Evolutionary conservation across 2,113 vertebrate species (phyloP), one percentile per base, ranked within the genome.

Genomic region (Megaceryle maxima): DNA sequence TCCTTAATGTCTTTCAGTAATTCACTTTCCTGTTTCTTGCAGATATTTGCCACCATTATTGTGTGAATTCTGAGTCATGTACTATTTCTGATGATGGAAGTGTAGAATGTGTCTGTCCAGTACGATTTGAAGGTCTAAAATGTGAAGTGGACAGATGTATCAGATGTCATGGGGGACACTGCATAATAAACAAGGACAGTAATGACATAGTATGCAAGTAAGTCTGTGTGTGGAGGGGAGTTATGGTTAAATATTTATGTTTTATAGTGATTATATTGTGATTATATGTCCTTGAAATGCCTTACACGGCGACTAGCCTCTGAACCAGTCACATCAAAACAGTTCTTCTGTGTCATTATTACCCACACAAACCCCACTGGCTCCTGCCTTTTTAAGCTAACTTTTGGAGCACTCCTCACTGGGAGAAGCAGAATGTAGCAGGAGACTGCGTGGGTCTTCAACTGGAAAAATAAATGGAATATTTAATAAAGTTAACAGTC

Each of bases 21-120:
- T 22, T 9, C 56, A 9, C 33, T 57, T 84, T 37, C 25, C 0
- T 16, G 24, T 91, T 93, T 35, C 55, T 96, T 89, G 82, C 98
- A 99, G 99, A 99, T 81, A 98, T 99, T 70, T 99, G 99, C 94
- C 99, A 99, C 94, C 99, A 99, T 94, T 99, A 99, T 92, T 99
- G 99, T 66, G 99, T 99, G 80, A 99, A 99, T 97, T 99, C 99
- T 37, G 99, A 99, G 81, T 99, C 99, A 4, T 99, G 99, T 96
- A 98, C 98, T 1, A 97, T 99, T 46, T 98, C 98, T 16, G 98
- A 98, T 18, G 99, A 99, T 3, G 99, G 99, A 64, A 98, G 98
- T 4, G 99, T 99, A 94, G 98, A 99, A 59, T 99, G 99, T 73
- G 98, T 99, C 80, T 99, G 99, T 82, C 99, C 99, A 0, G 85